phyloP scores from a whole-genome alignment of 1,140 invertebrate species.

The Ceratosolen solmsi region DNA sequence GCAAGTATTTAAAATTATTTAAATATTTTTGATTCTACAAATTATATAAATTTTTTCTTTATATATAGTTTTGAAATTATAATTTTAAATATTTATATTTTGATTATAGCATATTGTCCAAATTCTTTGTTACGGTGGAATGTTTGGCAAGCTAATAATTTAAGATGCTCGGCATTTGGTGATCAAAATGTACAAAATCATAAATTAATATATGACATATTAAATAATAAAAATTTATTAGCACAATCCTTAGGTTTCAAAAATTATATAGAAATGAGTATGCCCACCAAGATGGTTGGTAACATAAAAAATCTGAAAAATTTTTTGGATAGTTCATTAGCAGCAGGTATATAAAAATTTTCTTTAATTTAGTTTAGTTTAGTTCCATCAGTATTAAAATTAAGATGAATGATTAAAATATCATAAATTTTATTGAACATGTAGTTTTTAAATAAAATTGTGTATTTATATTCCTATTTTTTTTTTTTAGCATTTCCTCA shows the following conservation, averaged over 20 bases:
- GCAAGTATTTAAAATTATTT: constrained; percentile 57
- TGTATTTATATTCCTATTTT: too few species aligned
- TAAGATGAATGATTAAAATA: too few species aligned
- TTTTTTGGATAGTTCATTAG: constrained; percentile 81
- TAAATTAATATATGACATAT: constrained; percentile 84
- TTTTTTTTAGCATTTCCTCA: constrained; percentile 76
- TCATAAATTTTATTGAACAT: too few species aligned
- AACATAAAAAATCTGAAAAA: constrained; percentile 84
- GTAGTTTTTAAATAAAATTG: too few species aligned
- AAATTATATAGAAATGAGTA: constrained; percentile 87
- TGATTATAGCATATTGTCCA: constrained; percentile 82
- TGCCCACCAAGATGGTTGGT: constrained; percentile 96
- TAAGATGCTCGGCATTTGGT: constrained; percentile 79
- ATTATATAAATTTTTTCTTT: background rate
- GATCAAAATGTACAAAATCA: constrained; percentile 82
- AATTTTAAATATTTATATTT: background rate
- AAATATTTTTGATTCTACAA: too few species aligned
- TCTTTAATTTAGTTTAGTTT: too few species aligned
- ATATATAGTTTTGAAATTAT: background rate
- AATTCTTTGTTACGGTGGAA: constrained; percentile 84
- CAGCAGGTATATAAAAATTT: constrained; percentile 77
- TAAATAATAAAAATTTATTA: constrained; percentile 79
- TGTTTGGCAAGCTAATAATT: constrained; percentile 84
- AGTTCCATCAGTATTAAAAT: background rate
- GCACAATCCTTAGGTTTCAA: constrained; percentile 86